Conservation (phyloP, 37 sponge, comb jelly and placozoan genomes). For the Bolinopsis microptera region DNA sequence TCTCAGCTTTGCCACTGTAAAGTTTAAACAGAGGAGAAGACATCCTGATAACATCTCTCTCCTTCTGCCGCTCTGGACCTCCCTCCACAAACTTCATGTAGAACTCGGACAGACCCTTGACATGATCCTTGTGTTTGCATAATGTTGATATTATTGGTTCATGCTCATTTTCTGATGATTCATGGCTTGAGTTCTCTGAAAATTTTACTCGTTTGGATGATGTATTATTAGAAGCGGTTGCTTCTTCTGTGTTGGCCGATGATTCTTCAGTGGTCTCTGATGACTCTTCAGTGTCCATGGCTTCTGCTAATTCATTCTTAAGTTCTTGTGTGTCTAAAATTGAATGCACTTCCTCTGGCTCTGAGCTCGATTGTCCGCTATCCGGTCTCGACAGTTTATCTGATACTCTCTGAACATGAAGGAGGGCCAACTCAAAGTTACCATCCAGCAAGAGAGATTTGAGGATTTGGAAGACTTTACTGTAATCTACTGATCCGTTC, state of each 20-base stretch:
- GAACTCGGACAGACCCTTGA: not conserved
- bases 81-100: constrained; percentile 33
- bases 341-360: not conserved
- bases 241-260: not conserved
- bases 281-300: constrained; percentile 17
- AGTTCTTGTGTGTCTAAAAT: constrained; percentile 7
- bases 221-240: not conserved
- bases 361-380: not conserved
- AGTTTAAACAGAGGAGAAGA: constrained; percentile 29
- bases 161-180: not conserved
- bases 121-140: not conserved
- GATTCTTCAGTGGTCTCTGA: not conserved
- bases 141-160: not conserved
- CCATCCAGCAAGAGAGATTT: constrained; percentile 27
- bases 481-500: not conserved
- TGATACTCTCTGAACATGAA: not conserved
- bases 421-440: constrained; percentile 35
- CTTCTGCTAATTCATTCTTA: not conserved
- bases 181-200: not conserved
- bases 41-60: not conserved
- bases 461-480: not conserved
- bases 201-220: not conserved
- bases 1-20: not conserved
- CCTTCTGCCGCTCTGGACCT: not conserved
- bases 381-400: not conserved